These are phyloP conservation scores for Periphyllus acericola DNA, from an alignment of 2,888 invertebrate genomes.

Conservation along the genomic window DNA sequence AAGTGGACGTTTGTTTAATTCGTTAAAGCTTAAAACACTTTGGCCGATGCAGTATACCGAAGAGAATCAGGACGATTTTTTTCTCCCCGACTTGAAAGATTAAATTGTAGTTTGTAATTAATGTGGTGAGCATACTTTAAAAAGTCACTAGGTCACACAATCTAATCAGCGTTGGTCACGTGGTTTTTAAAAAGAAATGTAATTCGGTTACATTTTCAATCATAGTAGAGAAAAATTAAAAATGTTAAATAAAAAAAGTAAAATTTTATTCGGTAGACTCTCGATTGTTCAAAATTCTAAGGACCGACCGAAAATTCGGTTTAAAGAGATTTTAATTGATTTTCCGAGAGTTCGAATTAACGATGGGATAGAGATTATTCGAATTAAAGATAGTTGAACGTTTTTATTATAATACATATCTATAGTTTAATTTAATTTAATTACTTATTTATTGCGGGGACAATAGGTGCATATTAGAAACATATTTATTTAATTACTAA, in stretches of 20 bases:
- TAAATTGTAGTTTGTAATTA: background rate
- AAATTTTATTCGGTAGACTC: background rate
- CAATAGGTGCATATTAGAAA: too few species aligned
- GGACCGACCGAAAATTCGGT: too few species aligned
- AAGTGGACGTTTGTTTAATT: background rate
- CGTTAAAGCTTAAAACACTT: background rate
- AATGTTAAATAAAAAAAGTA: background rate
- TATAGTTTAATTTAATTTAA: too few species aligned
- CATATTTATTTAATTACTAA: too few species aligned
- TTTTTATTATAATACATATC: too few species aligned
- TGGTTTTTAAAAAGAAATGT: background rate
- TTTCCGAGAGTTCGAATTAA: too few species aligned
- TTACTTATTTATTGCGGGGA: too few species aligned
- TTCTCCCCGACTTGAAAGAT: background rate
- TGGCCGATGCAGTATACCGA: background rate
- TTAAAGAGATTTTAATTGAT: too few species aligned
- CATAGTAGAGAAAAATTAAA: background rate
- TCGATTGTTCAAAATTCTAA: too few species aligned
- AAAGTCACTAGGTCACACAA: background rate
- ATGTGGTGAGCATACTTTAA: background rate
- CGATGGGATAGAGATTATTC: too few species aligned
- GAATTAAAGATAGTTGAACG: too few species aligned
- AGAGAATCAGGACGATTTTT: background rate
- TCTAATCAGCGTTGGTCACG: background rate
- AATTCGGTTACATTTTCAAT: background rate